Evolutionary conservation across 2,888 invertebrate genomes (phyloP).

Genomic region (Scaeva pyrastri): DNA sequence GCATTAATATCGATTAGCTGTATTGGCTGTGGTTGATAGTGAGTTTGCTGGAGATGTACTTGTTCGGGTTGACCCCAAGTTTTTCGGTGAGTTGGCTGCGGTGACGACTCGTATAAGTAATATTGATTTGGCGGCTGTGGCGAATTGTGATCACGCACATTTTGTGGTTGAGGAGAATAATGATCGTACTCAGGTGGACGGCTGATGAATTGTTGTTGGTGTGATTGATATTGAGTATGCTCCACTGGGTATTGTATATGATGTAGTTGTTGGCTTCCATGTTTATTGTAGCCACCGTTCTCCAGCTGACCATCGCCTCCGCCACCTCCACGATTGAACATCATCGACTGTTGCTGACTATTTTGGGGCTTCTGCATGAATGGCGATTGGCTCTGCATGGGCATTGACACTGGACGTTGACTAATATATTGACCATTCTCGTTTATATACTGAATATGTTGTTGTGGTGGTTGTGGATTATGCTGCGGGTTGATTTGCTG

Average conservation of each 20-base stretch:
- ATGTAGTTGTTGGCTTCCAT: slow-evolving; percentile 70
- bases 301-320: slow-evolving; percentile 83
- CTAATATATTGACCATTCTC: slow-evolving; percentile 83
- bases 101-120: slow-evolving; percentile 89
- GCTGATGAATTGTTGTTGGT: slow-evolving; percentile 79
- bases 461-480: slow-evolving; percentile 78
- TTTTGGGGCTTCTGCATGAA: slow-evolving; percentile 85
- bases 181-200: slow-evolving; percentile 85
- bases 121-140: slow-evolving; percentile 87
- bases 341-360: slow-evolving; percentile 45
- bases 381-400: slow-evolving; percentile 78
- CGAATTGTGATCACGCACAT: slow-evolving; percentile 79
- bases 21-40: slow-evolving; percentile 79
- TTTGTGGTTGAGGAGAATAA: slow-evolving; percentile 79
- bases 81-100: slow-evolving; percentile 86
- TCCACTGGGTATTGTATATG: slow-evolving; percentile 71
- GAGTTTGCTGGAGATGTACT: slow-evolving; percentile 80
- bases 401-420: slow-evolving; percentile 78
- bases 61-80: slow-evolving; percentile 88
- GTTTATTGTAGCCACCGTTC: slow-evolving; percentile 73
- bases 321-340: slow-evolving; percentile 77
- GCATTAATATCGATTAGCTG: slow-evolving; percentile 83
- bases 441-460: slow-evolving; percentile 84
- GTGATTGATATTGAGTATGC: slow-evolving; percentile 77
- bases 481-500: slow-evolving; percentile 77